Conservation (phyloP, 64 coral and sea anemone species). For the Orbicella faveolata region DNA sequence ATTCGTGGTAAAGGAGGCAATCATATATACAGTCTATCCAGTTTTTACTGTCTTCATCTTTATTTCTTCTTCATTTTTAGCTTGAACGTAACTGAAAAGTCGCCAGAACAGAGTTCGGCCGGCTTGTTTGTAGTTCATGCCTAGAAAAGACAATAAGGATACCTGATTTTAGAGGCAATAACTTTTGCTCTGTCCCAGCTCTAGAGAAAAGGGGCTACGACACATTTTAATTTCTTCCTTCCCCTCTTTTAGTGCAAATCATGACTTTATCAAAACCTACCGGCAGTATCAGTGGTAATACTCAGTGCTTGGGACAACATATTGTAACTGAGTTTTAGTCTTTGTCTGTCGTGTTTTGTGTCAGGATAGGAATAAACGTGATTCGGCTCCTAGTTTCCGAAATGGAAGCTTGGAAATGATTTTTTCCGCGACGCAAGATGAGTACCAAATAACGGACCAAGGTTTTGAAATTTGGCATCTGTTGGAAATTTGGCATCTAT, state of each 20-base stretch:
- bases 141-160: neutral
- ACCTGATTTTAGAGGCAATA: neutral
- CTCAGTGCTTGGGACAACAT: slow-evolving; percentile 25
- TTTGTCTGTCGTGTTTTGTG: neutral
- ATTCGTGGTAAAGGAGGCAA: too few relatives aligned
- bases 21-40: too few relatives aligned
- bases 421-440: neutral
- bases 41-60: slow-evolving; percentile 33
- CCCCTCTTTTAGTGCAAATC: too few relatives aligned
- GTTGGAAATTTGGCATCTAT: neutral
- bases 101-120: slow-evolving; percentile 51
- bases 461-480: neutral
- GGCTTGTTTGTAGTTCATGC: slow-evolving; percentile 18
- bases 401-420: neutral
- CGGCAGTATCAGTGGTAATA: too few relatives aligned
- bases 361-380: too few relatives aligned
- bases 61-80: slow-evolving; percentile 52
- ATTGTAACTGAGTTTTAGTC: too few relatives aligned
- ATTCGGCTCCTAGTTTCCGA: neutral
- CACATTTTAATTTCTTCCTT: too few relatives aligned
- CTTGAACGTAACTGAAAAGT: slow-evolving; percentile 73
- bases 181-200: neutral
- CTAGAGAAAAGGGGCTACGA: too few relatives aligned
- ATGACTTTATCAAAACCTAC: too few relatives aligned
- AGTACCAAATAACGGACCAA: neutral